phyloP scores from a whole-genome alignment of 2,797 vertebrate species.

The Chelonia mydas region DNA sequence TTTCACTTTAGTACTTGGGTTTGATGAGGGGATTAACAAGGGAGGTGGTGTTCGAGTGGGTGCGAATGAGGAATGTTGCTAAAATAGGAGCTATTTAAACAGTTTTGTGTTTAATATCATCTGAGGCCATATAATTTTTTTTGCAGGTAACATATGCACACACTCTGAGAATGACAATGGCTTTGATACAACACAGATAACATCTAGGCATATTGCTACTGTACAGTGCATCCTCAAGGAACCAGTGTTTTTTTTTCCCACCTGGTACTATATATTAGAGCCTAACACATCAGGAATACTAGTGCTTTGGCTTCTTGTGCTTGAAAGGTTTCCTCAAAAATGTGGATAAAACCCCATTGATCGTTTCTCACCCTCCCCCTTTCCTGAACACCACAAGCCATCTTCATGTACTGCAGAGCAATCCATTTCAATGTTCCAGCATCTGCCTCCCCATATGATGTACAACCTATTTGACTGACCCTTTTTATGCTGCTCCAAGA shows the following conservation, averaged over 20 bases:
- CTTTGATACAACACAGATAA: slow-evolving; percentile 46
- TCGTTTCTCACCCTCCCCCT: slow-evolving; percentile 39
- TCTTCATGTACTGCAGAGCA: slow-evolving; percentile 76
- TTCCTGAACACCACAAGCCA: slow-evolving; percentile 59
- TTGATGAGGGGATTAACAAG: slow-evolving; percentile 43
- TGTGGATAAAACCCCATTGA: slow-evolving; percentile 32
- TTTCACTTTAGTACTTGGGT: slow-evolving; percentile 52
- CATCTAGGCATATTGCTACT: neutral
- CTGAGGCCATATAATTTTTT: slow-evolving; percentile 23
- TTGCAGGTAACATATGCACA: slow-evolving; percentile 57
- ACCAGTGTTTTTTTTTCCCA: neutral
- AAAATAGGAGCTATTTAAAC: slow-evolving; percentile 60
- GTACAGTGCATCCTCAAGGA: neutral
- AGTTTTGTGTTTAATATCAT: slow-evolving; percentile 57
- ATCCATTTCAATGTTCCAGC: slow-evolving; percentile 93
- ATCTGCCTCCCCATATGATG: slow-evolving; percentile 95
- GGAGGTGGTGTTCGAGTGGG: slow-evolving; percentile 41
- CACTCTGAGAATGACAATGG: slow-evolving; percentile 31
- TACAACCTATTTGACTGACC: slow-evolving; percentile 87
- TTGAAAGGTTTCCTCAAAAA: slow-evolving; percentile 54
- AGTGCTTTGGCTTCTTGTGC: neutral
- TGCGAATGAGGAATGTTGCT: slow-evolving; percentile 54
- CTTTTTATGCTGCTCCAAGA: slow-evolving; percentile 84
- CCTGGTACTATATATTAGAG: neutral
- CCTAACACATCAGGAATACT: neutral